Evolutionary conservation across 2,113 vertebrate genomes (phyloP).

Genomic region (Oryzias melastigma): DNA sequence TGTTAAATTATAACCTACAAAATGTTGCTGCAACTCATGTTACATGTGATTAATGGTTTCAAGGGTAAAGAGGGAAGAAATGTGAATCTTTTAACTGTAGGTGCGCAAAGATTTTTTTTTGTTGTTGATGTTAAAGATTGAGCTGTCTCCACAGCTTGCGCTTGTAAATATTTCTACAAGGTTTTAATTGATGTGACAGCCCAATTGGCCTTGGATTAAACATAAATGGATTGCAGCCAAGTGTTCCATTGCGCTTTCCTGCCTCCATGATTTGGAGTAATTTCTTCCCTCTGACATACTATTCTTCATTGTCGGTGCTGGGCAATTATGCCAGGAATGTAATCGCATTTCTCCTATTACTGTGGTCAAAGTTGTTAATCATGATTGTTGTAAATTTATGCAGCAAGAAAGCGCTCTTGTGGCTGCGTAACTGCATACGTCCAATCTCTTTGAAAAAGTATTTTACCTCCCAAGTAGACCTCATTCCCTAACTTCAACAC

Average conservation of each 20-base stretch:
- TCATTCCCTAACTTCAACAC: conserved; percentile 1
- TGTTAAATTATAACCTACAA: conserved; percentile 7
- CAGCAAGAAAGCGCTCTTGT: not conserved
- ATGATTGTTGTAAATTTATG: conserved; percentile 30
- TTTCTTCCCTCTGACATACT: conserved; percentile 36
- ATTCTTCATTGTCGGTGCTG: conserved; percentile 37
- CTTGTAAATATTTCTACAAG: conserved; percentile 30
- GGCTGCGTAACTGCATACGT: not conserved
- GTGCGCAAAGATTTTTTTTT: conserved; percentile 6
- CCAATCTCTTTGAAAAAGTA: conserved; percentile 2
- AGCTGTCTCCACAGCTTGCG: conserved; percentile 11
- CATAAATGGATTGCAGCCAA: conserved; percentile 32
- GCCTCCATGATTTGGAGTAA: conserved; percentile 32
- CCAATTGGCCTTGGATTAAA: conserved; percentile 30
- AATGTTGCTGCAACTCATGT: conserved; percentile 11
- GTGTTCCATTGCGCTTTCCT: conserved; percentile 37
- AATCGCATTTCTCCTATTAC: conserved; percentile 32
- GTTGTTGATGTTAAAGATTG: not conserved
- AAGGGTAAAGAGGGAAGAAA: not conserved
- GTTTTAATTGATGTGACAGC: conserved; percentile 39
- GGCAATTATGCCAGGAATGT: conserved; percentile 38
- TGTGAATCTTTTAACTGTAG: conserved; percentile 16
- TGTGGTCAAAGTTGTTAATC: conserved; percentile 31
- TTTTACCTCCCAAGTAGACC: not conserved
- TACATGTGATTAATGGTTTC: conserved; percentile 11